Evolutionary conservation across 2,113 vertebrate species (phyloP).

Genomic region (Cygnus atratus): DNA sequence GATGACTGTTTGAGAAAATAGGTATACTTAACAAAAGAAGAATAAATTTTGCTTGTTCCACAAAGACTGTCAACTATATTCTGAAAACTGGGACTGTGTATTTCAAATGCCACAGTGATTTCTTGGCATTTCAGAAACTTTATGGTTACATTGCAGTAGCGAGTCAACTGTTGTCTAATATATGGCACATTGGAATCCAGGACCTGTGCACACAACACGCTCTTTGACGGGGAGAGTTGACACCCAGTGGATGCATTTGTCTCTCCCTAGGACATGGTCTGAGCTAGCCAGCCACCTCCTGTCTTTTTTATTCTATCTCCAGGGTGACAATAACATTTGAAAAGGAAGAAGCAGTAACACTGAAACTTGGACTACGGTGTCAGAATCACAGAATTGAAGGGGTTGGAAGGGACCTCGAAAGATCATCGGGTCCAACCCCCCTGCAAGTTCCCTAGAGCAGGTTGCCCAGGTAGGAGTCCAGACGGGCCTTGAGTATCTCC

Average conservation of each 20-base stretch:
- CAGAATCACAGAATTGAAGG: no score
- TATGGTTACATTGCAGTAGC: neutral
- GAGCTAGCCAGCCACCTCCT: neutral
- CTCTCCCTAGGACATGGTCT: neutral
- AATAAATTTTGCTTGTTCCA: neutral
- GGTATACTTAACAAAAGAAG: neutral
- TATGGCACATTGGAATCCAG: neutral
- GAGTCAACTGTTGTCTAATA: neutral
- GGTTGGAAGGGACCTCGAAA: no score
- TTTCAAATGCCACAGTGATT: neutral
- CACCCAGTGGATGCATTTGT: neutral
- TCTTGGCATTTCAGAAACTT: neutral
- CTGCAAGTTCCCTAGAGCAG: no score
- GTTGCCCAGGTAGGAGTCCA: no score
- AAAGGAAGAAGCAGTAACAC: neutral
- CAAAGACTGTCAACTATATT: neutral
- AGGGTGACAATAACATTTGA: neutral
- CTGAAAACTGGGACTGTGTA: neutral
- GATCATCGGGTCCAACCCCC: no score
- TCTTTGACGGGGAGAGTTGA: neutral
- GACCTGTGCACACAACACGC: neutral
- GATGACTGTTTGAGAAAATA: neutral
- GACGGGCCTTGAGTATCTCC: no score
- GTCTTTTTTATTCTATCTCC: neutral
- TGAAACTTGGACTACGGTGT: neutral